phyloP scores from a whole-genome alignment of 1,140 invertebrate genomes.

The Vollenhovia emeryi region DNA sequence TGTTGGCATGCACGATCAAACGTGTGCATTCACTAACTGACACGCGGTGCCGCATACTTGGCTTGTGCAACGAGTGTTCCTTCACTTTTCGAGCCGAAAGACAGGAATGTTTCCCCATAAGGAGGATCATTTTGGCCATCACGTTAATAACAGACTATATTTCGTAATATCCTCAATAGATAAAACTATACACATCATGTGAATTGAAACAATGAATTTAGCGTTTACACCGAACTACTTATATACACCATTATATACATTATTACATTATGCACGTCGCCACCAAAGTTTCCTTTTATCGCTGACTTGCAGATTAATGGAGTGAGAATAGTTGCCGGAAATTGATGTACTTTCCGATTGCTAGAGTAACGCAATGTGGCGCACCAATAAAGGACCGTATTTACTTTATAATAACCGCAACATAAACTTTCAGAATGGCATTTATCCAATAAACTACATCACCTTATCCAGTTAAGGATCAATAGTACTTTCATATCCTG shows the following conservation, averaged over 20 bases:
- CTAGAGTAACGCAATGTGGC: neutral
- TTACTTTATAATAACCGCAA: neutral
- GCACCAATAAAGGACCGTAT: neutral
- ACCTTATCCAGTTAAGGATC: constrained; percentile 47
- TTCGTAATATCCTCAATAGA: neutral
- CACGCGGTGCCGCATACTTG: constrained; percentile 63
- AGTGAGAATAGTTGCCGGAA: neutral
- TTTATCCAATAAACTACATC: constrained; percentile 29
- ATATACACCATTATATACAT: neutral
- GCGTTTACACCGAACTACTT: neutral
- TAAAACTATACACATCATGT: neutral
- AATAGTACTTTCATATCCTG: constrained; percentile 66
- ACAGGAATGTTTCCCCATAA: constrained; percentile 29
- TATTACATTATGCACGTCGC: neutral
- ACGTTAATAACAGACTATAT: neutral
- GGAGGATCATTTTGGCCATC: constrained; percentile 27
- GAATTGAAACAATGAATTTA: neutral
- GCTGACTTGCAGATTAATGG: constrained; percentile 16
- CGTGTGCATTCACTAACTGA: constrained; percentile 72
- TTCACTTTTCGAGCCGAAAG: constrained; percentile 72
- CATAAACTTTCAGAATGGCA: constrained; percentile 19
- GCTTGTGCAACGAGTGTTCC: constrained; percentile 72
- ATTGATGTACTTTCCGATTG: neutral
- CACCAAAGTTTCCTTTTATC: neutral
- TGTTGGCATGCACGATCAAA: constrained; percentile 66